These are phyloP conservation scores for Perca fluviatilis DNA, from an alignment of 2,113 vertebrate genomes.

Conservation along the genomic window DNA sequence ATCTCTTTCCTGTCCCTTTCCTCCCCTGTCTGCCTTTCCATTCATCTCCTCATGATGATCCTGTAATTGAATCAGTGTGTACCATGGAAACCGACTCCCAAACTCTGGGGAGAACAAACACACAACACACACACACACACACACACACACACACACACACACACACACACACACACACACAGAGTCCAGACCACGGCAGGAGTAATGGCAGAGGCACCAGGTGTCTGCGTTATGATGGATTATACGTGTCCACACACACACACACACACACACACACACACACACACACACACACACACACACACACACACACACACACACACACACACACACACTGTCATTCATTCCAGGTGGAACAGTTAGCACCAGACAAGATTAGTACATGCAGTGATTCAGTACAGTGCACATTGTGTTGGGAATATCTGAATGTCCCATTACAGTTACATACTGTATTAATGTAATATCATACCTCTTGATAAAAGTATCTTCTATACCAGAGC, in stretches of 20 bases:
- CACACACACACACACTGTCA: background rate
- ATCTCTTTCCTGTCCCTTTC: background rate
- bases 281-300: constrained; percentile 13
- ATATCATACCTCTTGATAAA: too few relatives aligned
- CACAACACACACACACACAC: constrained; percentile 23
- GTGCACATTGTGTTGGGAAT: too few relatives aligned
- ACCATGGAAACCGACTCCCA: constrained; percentile 60
- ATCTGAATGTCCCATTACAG: too few relatives aligned
- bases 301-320: constrained; percentile 4
- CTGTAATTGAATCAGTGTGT: constrained; percentile 73
- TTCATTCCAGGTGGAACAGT: too few relatives aligned
- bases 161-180: constrained; percentile 17
- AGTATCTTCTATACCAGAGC: too few relatives aligned
- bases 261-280: constrained; percentile 11
- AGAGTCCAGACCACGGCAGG: constrained; percentile 34
- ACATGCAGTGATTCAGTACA: too few relatives aligned
- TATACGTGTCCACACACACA: constrained; percentile 22
- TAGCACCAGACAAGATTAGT: too few relatives aligned
- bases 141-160: constrained; percentile 26
- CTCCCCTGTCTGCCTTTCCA: constrained; percentile 22
- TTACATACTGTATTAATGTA: too few relatives aligned
- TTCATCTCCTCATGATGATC: constrained; percentile 55
- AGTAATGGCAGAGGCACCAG: constrained; percentile 53
- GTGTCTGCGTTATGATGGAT: constrained; percentile 68
- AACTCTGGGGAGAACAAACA: constrained; percentile 36